These are phyloP conservation scores for Tachina fera DNA, from an alignment of 2,888 invertebrate species.

Conservation along the genomic window DNA sequence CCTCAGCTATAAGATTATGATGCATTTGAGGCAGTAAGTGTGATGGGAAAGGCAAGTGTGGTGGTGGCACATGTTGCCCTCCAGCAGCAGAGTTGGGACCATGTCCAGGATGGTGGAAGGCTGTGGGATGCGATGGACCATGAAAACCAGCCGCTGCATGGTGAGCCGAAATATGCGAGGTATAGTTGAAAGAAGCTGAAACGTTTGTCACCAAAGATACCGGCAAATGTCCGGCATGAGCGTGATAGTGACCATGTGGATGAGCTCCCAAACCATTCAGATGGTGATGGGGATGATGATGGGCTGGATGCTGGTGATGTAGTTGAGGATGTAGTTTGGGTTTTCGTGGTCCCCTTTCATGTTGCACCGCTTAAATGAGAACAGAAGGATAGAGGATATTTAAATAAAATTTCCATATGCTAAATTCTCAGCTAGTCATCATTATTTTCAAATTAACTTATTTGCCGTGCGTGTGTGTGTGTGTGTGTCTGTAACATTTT, in stretches of 20 bases:
- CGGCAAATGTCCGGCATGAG: conserved; percentile 80
- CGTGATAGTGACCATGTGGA: conserved; percentile 78
- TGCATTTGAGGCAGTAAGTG: conserved; percentile 79
- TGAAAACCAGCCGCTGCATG: conserved; percentile 78
- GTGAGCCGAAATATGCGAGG: conserved; percentile 82
- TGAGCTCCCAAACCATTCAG: conserved; percentile 73
- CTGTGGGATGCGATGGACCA: conserved; percentile 74
- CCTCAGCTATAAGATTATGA: conserved; percentile 81
- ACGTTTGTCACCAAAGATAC: conserved; percentile 82
- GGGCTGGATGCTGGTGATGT: conserved; percentile 80
- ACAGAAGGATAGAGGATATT: neutral
- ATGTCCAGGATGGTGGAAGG: conserved; percentile 77
- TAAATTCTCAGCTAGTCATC: conserved; percentile 65
- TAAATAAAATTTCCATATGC: conserved; percentile 57
- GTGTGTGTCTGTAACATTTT: conserved; percentile 49
- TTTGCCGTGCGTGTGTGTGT: conserved; percentile 6
- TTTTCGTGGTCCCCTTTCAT: conserved; percentile 97
- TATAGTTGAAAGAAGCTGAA: conserved; percentile 83
- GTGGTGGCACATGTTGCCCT: conserved; percentile 70
- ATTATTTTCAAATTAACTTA: conserved; percentile 78
- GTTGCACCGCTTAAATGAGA: conserved; percentile 92
- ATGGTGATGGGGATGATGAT: conserved; percentile 78
- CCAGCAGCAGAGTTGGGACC: conserved; percentile 53
- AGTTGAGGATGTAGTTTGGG: conserved; percentile 89
- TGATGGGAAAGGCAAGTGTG: conserved; percentile 79